Evolutionary conservation across 64 coral and sea anemone genomes (phyloP), one percentile per base, ranked within the genome.

Genomic region (Porites lutea): DNA sequence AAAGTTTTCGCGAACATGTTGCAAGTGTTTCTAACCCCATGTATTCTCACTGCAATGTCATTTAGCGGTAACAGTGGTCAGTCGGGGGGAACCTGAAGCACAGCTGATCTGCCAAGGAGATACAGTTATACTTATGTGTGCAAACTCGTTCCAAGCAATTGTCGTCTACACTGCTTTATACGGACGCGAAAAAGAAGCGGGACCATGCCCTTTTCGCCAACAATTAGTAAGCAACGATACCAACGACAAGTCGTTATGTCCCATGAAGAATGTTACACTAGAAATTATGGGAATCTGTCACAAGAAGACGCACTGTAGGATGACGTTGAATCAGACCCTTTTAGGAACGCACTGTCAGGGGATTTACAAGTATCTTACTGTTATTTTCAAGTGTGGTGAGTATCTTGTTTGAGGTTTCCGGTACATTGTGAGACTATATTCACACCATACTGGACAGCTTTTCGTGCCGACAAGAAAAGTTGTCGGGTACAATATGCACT

Each of bases 301-400:
- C 55, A 77, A 94, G 68, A 88, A 81, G 19, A 91, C 50, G 49
- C 69, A 52, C 37, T 97, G 95, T 19, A 60, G 62, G 21, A 20
- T 97, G 22, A 21, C 5, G 1, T 67, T 20, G 3, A 62, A 68
- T 10, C 70, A 86, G 8, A 13, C 60, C 44, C 50, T 61, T 14
- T 75, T 94, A 50, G 95, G 95, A 8, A 88, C 85, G 23, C 92
- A 75, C 16, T 97, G 95, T 63, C 49, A 70, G 62, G 37, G 76
- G 16, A 69, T 94, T 69, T 94, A 97, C 82, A 97, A 94, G 80
- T 91, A 87, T 78, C 60, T 97, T 6, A 50, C 44, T 8, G 67
- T 97, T 18, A 91, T 97, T 27, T 97, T 91, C 50, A 92, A 54
- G 8, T 97, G 95, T 77, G 95, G 95, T 97, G 74, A 97, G 95